These are phyloP conservation scores for Drosophila falleni DNA, from an alignment of 2,888 invertebrate genomes.

Conservation along the genomic window DNA sequence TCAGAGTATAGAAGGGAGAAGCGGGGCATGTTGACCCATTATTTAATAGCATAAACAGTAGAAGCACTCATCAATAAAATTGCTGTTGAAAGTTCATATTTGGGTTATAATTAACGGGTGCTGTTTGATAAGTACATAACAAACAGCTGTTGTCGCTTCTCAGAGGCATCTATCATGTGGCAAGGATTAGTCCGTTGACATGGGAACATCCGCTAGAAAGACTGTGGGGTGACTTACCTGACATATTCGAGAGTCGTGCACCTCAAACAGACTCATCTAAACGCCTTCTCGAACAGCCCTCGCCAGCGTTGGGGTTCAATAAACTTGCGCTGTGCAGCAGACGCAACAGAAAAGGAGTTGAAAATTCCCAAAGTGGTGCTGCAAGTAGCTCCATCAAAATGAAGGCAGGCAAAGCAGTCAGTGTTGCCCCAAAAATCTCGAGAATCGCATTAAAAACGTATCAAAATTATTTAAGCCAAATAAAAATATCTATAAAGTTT, in stretches of 20 bases:
- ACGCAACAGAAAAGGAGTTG: slow-evolving; percentile 39
- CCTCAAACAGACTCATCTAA: neutral
- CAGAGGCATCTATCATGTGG: slow-evolving; percentile 64
- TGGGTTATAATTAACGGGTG: slow-evolving; percentile 53
- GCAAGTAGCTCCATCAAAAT: slow-evolving; percentile 39
- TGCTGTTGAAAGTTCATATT: slow-evolving; percentile 52
- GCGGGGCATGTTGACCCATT: slow-evolving; percentile 64
- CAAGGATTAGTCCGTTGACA: slow-evolving; percentile 67
- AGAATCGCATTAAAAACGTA: neutral
- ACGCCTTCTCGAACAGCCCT: slow-evolving; percentile 53
- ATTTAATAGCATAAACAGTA: slow-evolving; percentile 25
- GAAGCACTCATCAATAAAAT: slow-evolving; percentile 60
- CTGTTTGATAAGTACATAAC: slow-evolving; percentile 59
- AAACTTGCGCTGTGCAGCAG: slow-evolving; percentile 57
- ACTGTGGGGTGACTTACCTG: slow-evolving; percentile 37
- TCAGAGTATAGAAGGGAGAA: neutral
- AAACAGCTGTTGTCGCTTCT: slow-evolving; percentile 62
- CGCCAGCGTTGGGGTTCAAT: slow-evolving; percentile 60
- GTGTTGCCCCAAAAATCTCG: neutral
- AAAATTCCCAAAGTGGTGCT: slow-evolving; percentile 38
- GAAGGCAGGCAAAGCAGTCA: slow-evolving; percentile 28
- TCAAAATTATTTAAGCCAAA: too few relatives aligned
- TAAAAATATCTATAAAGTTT: too few relatives aligned
- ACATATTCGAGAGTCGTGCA: slow-evolving; percentile 1
- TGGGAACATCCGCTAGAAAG: slow-evolving; percentile 69